Percentiles rank a stretch among this genome's conserved stretches.
Conservation (phyloP, 2,888 invertebrate genomes). For the Ophion costatus region DNA sequence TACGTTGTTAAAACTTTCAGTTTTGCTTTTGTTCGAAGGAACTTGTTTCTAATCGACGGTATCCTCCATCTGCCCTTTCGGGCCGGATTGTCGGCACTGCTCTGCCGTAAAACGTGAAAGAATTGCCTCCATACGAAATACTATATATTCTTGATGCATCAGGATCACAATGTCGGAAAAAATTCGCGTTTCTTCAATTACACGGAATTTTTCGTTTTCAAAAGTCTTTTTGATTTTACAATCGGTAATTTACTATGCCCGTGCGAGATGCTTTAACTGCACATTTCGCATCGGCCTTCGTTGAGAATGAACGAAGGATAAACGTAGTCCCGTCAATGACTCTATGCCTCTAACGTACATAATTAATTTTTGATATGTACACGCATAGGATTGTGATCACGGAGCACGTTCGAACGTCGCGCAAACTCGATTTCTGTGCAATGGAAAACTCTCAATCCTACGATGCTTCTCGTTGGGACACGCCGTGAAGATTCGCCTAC, state of each 20-base stretch:
- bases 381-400: constrained; percentile 35
- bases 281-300: not conserved
- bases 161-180: constrained; percentile 17
- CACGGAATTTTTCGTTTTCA: not conserved
- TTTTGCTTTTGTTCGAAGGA: constrained; percentile 17
- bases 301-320: constrained; percentile 18
- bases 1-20: constrained; percentile 25
- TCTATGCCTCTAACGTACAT: constrained; percentile 42
- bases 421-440: constrained; percentile 26
- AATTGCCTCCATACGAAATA: constrained; percentile 27
- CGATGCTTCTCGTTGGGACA: constrained; percentile 62
- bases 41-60: constrained; percentile 38
- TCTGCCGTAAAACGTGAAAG: constrained; percentile 30
- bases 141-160: constrained; percentile 53
- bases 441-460: constrained; percentile 59
- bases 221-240: not conserved
- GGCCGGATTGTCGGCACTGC: constrained; percentile 45
- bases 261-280: not conserved
- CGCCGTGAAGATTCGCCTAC: constrained; percentile 65
- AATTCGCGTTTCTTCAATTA: constrained; percentile 10
- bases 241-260: constrained; percentile 1
- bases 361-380: constrained; percentile 54
- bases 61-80: constrained; percentile 20
- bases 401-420: constrained; percentile 26
- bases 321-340: constrained; percentile 30